Conservation (phyloP, 2,888 invertebrate genomes). For the Pollenia amentaria region DNA sequence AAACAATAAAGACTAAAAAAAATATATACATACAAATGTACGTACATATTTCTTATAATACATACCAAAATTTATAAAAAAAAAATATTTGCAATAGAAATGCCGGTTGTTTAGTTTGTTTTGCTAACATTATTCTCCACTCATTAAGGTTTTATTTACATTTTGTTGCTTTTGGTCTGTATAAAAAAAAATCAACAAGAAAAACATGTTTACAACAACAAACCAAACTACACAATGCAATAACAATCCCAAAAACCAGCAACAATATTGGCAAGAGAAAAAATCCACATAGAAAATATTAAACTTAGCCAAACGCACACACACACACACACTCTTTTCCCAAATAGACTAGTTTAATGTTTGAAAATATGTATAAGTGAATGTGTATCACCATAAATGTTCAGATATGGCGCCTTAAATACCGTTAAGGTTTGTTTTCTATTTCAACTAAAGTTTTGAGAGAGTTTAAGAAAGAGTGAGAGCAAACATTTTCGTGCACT, state of each 20-base stretch:
- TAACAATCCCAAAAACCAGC: not conserved
- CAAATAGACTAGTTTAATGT: not conserved
- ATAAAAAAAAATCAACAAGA: not conserved
- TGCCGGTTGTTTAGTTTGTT: conserved; percentile 71
- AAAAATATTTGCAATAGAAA: conserved; percentile 32
- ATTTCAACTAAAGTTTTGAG: not conserved
- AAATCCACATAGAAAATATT: no score
- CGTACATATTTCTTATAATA: not conserved
- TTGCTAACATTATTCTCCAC: conserved; percentile 67
- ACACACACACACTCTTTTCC: not conserved
- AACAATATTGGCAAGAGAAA: not conserved
- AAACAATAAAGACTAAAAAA: conserved; percentile 26
- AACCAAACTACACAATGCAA: conserved; percentile 25
- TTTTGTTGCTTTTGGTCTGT: not conserved
- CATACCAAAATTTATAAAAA: not conserved
- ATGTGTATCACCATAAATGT: not conserved
- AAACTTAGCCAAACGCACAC: not conserved
- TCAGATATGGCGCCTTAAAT: not conserved
- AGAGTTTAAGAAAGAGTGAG: not conserved
- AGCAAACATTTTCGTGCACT: not conserved
- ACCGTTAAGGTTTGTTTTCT: conserved; percentile 15
- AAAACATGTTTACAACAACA: conserved; percentile 17
- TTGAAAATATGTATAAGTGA: not conserved
- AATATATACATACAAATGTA: not conserved
- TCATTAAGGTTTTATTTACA: conserved; percentile 26